Evolutionary conservation across 2,888 invertebrate species (phyloP), one percentile per base, ranked within the genome.

Genomic region (Rhagium mordax): DNA sequence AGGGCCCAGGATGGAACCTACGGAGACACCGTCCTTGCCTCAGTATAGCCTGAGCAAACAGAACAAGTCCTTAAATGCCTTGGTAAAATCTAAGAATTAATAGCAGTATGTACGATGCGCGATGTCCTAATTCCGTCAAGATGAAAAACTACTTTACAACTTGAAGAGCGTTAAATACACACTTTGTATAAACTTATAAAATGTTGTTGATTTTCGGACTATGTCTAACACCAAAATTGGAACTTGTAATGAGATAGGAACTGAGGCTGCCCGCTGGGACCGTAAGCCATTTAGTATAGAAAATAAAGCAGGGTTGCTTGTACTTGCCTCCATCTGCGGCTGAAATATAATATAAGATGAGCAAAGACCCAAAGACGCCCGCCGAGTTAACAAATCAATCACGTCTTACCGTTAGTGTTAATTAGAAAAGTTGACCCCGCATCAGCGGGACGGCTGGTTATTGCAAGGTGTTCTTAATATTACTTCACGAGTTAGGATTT

Each of bases 341-440:
- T 70, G 41, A 70, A 70, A 53, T 70, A 27, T 61, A 65, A 33
- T 53, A 64, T 27, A 62, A 62, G 60, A 73, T 66, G 61, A 53
- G 24, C 66, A 41, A 59, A 15, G 33, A 13, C 33, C 33, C 33
- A 33, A 29, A 74, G 75, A 78, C 71, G 68, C 78, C 81, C 78
- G 79, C 74, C 80, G 78, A 83, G 82, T 84, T 84, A 81, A 85
- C 85, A 83, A 86, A 86, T 86, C 85, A 86, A 86, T 86, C 86
- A 86, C 78, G 78, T 74, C 77, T 72, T 81, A 82, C 85, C 84
- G 86, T 86, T 86, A 86, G 85, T 85, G 86, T 86, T 86, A 85
- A 86, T 86, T 86, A 85, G 85, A 85, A 86, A 84, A 84, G 82
- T 86, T 86, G 86, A 86, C 85, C 86, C 80, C 81, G 78, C 78